Evolutionary conservation across 2,888 invertebrate species (phyloP), one percentile per base, ranked within the genome.

Genomic region (Panopea generosa): DNA sequence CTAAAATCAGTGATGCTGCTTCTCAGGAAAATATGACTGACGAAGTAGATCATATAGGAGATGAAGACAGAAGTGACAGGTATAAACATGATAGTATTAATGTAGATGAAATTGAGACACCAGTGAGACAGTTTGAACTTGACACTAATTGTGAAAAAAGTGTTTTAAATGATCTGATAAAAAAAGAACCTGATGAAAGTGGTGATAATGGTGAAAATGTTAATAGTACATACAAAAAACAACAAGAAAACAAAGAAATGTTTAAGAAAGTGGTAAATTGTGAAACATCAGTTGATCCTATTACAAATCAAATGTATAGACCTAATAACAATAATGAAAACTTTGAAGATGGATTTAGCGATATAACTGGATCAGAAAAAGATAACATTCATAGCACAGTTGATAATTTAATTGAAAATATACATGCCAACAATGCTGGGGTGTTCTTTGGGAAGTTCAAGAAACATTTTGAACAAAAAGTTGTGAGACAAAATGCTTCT

Each of bases 391-490:
- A 40, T 57, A 14, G 24, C 6, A n/a, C 59, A 43, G 26, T 43
- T 38, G 43, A 59, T 45, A n/a, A 26, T n/a, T 22, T 40, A n/a
- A 45, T 1, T 26, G 26, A 45, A 3, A 22, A n/a, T 38, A 38
- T 40, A 11, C 45, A 20, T 59, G 26, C 40, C 26, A 26, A 59
- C n/a, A 27, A 16, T 16, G 45, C 29, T 11, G 50, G 18, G 6
- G 45, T 45, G 14, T 66, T 57, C 33, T 66, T 47, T 66, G 67
- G 67, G 2, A 69, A 63, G 40, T 74, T 74, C 20, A 74, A 74
- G 56, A 63, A 53, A 33, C 68, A 69, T 16, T 63, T 74, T 63
- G 62, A 74, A 26, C 47, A 45, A 33, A 57, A 49, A 22, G 33
- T 33, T 7, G 33, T 33, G 33, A 33, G 11, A 11, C 33, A 33